Conservation (phyloP, 1,140 invertebrate genomes). For the Ericerus pela region DNA sequence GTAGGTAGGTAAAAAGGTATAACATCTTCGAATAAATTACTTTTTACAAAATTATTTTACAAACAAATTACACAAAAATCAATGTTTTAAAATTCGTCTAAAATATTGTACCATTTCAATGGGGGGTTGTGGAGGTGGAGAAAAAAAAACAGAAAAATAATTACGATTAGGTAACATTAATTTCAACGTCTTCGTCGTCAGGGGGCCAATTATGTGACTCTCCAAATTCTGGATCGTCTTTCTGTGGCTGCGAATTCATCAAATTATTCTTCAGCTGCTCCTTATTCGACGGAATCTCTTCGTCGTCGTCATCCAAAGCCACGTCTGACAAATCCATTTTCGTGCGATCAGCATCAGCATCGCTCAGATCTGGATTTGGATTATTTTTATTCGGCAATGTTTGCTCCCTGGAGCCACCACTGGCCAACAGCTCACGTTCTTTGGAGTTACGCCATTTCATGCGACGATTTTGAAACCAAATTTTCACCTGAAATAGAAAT, state of each 20-base stretch:
- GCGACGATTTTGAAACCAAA: slow-evolving; percentile 89
- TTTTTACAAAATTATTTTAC: too few relatives aligned
- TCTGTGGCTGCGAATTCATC: neutral
- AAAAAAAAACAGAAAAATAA: neutral
- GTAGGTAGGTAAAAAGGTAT: too few relatives aligned
- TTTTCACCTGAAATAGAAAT: slow-evolving; percentile 75
- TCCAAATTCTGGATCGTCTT: neutral
- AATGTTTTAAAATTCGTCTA: slow-evolving; percentile 5
- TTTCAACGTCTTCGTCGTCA: slow-evolving; percentile 2
- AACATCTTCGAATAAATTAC: too few relatives aligned
- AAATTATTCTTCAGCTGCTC: neutral
- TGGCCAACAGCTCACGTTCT: slow-evolving; percentile 82
- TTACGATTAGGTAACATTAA: slow-evolving; percentile 9
- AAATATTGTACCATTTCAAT: too few relatives aligned
- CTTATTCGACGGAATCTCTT: neutral
- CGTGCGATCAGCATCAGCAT: slow-evolving; percentile 33
- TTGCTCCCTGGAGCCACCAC: slow-evolving; percentile 81
- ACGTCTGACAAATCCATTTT: slow-evolving; percentile 8
- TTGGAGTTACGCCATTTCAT: slow-evolving; percentile 98
- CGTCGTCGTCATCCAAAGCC: slow-evolving; percentile 1
- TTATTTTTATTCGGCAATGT: slow-evolving; percentile 94
- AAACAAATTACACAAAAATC: neutral
- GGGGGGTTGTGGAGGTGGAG: too few relatives aligned
- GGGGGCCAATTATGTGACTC: neutral
- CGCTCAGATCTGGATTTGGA: slow-evolving; percentile 86